Evolutionary conservation across 2,113 vertebrate genomes (phyloP), one percentile per base, ranked within the genome.

Genomic region (western clawed frog (Xenopus tropicalis)): DNA sequence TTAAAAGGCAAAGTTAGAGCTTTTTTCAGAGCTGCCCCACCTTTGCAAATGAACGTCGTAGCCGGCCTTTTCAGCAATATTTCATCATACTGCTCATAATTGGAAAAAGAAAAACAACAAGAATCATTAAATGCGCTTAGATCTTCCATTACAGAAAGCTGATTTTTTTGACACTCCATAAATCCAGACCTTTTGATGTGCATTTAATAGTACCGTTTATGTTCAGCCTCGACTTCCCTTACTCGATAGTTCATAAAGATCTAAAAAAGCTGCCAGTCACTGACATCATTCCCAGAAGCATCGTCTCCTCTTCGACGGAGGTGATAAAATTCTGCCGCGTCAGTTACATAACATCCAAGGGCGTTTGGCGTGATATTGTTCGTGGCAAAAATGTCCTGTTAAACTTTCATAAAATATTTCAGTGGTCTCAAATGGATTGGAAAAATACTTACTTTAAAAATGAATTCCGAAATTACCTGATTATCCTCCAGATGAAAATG

Each of bases 221-320:
- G 20, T 37, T 58, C 54, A 43, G 54, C n/a, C 52, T 42, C 4
- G 23, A 54, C 25, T n/a, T 72, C 22, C 22, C 20, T 65, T 72
- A 61, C 17, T 66, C 10, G n/a, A 64, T 43, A 43, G 48, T 65
- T 66, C 62, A 66, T 73, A 73, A 66, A 61, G 56, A n/a, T 43
- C 1, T 59, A 69, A 69, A 25, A 23, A 62, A 71, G 5, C 44
- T 25, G 17, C 59, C 61, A 44, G 48, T 12, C 6, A 48, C 22
- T 74, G 72, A 66, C 71, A 74, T 74, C 64, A 52, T 37, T 74
- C 72, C 72, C 72, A 22, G 46, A 68, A 74, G 56, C 57, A 58
- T 52, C 22, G 52, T 74, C 25, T 68, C 57, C 57, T 37, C 14
- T 21, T 29, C 13, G 21, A 22, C 68, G 16, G 21, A 22, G 44